Base-by-base conservation (phyloP, 2,797 vertebrate species). In the Chrosomus eos region DNA sequence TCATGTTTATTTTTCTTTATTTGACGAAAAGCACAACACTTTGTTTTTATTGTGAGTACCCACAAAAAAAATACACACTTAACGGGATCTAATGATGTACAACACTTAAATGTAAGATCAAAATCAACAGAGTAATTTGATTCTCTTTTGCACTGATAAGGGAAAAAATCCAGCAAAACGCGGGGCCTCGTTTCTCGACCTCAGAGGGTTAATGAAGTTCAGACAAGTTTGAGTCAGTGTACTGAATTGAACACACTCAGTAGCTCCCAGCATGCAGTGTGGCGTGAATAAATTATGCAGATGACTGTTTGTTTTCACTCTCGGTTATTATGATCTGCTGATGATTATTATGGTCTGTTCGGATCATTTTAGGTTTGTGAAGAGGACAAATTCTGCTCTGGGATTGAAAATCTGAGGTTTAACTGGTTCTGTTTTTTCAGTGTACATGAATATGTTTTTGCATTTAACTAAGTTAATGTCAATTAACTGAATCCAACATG, bases 241-340 rank as follows among this genome's bases (percentile, higher is more conserved):
- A 7, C 13, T 60, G 11, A 66, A 18, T 28, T 66, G 14, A 66
- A 64, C 60, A 26, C 58, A 2, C n/a, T n/a, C n/a, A 14, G 10
- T 28, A 45, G 71, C 43, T 48, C 70, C 70, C 45, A 73, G 71
- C 71, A 51, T 73, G 71, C 71, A 21, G 26, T 51, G 28, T 4
- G 19, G 45, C 4, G 4, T 48, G 43, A 31, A 48, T 28, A 1
- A 28, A 48, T 73, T 31, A 19, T 31, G 43, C 43, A 51, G 43
- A 21, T 26, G 23, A n/a, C 23, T 26, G 70, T 45, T 40, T 70
- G 36, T 40, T 62, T 26, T 62, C 58, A 62, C n/a, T 16, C 13
- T 7, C 16, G 8, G 64, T 31, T 45, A 18, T 18, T 26, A 43
- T 16, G 7, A 43, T 71, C 13, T 14, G 4, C 1, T 1, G 38